Conservation (phyloP, 35 echinoderm and acorn worm species). For the Lytechinus variegatus region DNA sequence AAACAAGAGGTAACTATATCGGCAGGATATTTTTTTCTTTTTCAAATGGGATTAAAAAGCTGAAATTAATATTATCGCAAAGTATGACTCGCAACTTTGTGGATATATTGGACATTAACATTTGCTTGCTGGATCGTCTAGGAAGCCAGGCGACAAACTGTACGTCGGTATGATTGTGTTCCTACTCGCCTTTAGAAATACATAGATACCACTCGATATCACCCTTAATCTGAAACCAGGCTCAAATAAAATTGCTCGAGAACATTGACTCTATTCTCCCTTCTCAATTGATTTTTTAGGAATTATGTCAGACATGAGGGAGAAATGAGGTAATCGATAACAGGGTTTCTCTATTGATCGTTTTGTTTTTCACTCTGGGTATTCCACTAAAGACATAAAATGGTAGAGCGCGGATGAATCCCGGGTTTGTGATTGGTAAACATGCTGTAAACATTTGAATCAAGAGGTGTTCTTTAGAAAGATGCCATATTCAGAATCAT, state of each 20-base stretch:
- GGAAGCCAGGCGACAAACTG: not conserved
- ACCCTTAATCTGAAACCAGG: not conserved
- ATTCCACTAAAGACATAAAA: not conserved
- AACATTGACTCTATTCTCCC: not conserved
- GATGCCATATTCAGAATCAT: not conserved
- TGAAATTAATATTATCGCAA: not conserved
- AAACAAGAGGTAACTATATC: no score
- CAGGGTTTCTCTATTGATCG: not conserved
- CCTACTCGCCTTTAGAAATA: not conserved
- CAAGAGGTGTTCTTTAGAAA: not conserved
- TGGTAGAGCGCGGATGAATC: not conserved
- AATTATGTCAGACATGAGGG: not conserved
- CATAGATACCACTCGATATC: not conserved
- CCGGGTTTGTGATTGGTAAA: not conserved
- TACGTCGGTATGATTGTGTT: not conserved
- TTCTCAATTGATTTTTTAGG: not conserved
- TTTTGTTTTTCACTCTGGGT: not conserved
- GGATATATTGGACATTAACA: not conserved
- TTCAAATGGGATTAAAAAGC: not conserved
- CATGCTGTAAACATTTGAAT: not conserved
- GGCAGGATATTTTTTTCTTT: not conserved
- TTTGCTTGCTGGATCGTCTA: not conserved
- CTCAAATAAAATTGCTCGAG: slow-evolving; percentile 10
- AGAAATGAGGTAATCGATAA: not conserved
- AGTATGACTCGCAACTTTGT: not conserved